phyloP scores from a whole-genome alignment of 2,797 vertebrate genomes.

The Acipenser transmontanus region DNA sequence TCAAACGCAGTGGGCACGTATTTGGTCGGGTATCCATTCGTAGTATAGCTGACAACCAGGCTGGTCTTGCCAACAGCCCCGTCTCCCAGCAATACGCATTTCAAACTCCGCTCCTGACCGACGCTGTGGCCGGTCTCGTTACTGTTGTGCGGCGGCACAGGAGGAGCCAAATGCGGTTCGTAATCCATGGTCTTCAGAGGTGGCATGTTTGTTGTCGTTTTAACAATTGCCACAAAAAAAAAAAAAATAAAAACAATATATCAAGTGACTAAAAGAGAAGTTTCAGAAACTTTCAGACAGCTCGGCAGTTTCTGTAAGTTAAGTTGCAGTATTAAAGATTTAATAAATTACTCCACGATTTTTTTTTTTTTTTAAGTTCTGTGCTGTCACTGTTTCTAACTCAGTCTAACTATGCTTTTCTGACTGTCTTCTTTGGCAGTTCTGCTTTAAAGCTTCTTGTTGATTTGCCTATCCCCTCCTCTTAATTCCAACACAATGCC shows the following conservation, averaged over 20 bases:
- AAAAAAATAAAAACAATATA: too few species aligned
- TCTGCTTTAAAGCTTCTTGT: not conserved
- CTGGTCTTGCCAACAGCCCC: slow-evolving; percentile 79
- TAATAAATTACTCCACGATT: too few species aligned
- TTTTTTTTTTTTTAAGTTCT: too few species aligned
- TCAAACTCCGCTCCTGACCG: slow-evolving; percentile 57
- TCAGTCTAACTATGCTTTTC: too few species aligned
- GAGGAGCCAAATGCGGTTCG: slow-evolving; percentile 59
- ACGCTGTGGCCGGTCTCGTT: slow-evolving; percentile 30
- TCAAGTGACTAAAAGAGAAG: too few species aligned
- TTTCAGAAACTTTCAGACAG: too few species aligned
- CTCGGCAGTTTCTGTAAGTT: too few species aligned
- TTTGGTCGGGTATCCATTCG: slow-evolving; percentile 75
- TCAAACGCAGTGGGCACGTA: slow-evolving; percentile 78
- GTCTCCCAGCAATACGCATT: slow-evolving; percentile 75
- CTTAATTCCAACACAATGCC: not conserved
- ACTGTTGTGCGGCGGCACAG: slow-evolving; percentile 68
- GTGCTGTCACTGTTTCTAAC: too few species aligned
- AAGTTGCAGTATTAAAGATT: too few species aligned
- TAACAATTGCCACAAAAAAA: too few species aligned
- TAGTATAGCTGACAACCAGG: slow-evolving; percentile 75
- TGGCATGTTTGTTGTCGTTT: slow-evolving; percentile 24
- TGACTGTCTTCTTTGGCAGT: too few species aligned
- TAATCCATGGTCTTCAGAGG: slow-evolving; percentile 53
- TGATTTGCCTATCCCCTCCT: slow-evolving; percentile 30